Evolutionary conservation across 2,888 invertebrate species (phyloP), one percentile per base, ranked within the genome.

Genomic region (Dolomedes plantarius): DNA sequence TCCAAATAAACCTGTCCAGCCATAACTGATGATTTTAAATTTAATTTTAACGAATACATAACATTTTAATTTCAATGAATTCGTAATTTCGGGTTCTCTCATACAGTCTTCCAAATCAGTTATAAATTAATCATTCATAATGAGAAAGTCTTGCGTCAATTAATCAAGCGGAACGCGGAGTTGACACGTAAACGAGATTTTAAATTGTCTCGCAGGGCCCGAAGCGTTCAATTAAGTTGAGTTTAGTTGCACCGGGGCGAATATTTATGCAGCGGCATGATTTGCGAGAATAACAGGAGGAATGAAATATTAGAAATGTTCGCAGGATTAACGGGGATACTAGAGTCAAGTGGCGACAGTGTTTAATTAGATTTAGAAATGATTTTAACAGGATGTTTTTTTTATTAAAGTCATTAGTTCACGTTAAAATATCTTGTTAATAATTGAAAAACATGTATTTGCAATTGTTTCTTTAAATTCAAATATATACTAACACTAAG

Each of bases 121-220:
- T 56, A 56, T 23, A 56, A 56, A 56, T 56, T 56, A 56, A 56
- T 56, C 56, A 56, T 23, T 56, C 56, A 23, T 56, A 56, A 56
- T 56, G 56, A 56, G 56, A 23, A 56, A 56, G 56, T 56, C 56
- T 56, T 56, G 56, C 56, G n/a, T 56, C 56, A 56, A 56, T 56
- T 56, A 56, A 56, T 56, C 56, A 56, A 5, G 23, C 23, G 56
- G 23, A 56, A 56, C 23, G 19, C 56, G 23, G 23, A n/a, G 56
- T 56, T 56, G 56, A 56, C 56, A 56, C 56, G 23, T 23, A 56
- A 56, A 56, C 56, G 56, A 56, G 56, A 56, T 56, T 56, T 56
- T 56, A 56, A 56, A 56, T 56, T 23, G 56, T 56, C 56, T 56
- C 23, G 19, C 56, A 1, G 23, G 19, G 23, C 56, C 56, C 16